phyloP scores from a whole-genome alignment of 2,797 vertebrate species.

The Astyanax mexicanus region DNA sequence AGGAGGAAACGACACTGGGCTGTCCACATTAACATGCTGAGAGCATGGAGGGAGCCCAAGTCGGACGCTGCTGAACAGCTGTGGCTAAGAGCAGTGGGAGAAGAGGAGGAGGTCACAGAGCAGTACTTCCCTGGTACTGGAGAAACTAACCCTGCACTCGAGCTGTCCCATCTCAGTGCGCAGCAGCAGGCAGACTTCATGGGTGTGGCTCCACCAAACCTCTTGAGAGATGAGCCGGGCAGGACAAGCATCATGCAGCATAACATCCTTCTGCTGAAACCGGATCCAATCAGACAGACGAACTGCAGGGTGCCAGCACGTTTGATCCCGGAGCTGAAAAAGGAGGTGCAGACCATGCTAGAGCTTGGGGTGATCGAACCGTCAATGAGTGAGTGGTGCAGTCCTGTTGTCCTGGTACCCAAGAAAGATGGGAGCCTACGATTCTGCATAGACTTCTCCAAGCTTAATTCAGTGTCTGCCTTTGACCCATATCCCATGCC shows the following conservation, averaged over 20 bases:
- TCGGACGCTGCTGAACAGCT: neutral
- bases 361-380: no score
- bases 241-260: neutral
- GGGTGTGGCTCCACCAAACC: neutral
- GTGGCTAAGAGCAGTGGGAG: no score
- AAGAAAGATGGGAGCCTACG: neutral
- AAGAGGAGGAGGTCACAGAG: neutral
- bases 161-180: neutral
- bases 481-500: constrained; percentile 4
- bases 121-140: neutral
- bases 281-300: neutral
- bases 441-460: neutral
- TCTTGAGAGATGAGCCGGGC: neutral
- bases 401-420: neutral
- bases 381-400: no score
- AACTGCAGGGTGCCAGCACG: neutral
- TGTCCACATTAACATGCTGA: no score
- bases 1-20: neutral
- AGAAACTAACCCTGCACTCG: neutral
- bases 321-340: constrained; percentile 1
- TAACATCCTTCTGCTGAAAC: neutral
- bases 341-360: no score
- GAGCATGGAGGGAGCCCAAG: neutral
- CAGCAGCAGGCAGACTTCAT: neutral
- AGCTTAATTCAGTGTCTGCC: constrained; percentile 3